A percentile compares a stretch with the other conserved stretches of the same genome.
phyloP scores from a whole-genome alignment of 2,113 vertebrate species.

The Cepphus grylle region DNA sequence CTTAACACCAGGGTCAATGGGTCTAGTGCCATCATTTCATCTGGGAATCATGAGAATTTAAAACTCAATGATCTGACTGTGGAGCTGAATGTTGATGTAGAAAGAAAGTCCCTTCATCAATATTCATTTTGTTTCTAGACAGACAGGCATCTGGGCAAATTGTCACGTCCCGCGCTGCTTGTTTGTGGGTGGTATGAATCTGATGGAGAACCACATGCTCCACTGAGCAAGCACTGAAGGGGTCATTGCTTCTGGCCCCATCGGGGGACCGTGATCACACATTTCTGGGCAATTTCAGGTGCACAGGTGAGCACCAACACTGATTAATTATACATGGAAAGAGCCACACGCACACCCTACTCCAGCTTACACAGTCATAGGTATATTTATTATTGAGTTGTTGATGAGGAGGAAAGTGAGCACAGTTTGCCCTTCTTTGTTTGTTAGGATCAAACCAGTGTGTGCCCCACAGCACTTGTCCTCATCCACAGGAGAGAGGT shows the following conservation, averaged over 20 bases:
- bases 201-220: not conserved
- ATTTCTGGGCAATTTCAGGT: not conserved
- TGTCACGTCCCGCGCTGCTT: not conserved
- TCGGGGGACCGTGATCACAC: not conserved
- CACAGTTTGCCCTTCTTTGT: not conserved
- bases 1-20: not conserved
- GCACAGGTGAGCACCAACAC: not conserved
- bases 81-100: not conserved
- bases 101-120: not conserved
- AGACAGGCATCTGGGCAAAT: not conserved
- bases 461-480: not conserved
- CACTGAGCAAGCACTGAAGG: not conserved
- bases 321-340: not conserved
- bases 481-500: not conserved
- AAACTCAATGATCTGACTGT: not conserved
- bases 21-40: not conserved
- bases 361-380: not conserved
- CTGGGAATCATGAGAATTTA: not conserved
- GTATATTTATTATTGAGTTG: not conserved
- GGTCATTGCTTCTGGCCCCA: not conserved
- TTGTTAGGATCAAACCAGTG: not conserved
- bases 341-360: not conserved
- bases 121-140: not conserved
- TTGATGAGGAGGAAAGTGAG: not conserved
- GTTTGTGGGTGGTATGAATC: not conserved